Evolutionary conservation across 2,888 invertebrate genomes (phyloP).

Genomic region (Eilema depressum): DNA sequence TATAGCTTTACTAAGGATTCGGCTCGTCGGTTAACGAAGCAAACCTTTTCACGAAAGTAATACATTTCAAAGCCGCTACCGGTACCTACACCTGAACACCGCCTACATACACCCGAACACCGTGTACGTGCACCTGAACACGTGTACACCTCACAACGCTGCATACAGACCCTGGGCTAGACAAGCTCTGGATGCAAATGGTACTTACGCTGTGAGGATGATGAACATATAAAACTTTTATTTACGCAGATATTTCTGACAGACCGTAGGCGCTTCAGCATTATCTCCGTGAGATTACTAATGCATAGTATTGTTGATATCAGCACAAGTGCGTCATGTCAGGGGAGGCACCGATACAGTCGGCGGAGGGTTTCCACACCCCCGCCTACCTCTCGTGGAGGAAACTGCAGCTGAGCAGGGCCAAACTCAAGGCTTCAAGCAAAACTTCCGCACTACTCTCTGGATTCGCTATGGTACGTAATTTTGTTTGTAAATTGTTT

Average conservation of each 20-base stretch:
- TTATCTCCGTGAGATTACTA: neutral
- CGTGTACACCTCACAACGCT: too few species aligned
- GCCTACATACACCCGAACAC: too few species aligned
- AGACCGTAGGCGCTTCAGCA: neutral
- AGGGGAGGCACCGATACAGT: slow-evolving; percentile 90
- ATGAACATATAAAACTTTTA: too few species aligned
- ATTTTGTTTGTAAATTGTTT: neutral
- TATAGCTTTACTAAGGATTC: too few species aligned
- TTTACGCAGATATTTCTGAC: neutral
- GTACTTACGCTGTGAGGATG: too few species aligned
- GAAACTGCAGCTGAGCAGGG: slow-evolving; percentile 96
- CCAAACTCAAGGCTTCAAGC: slow-evolving; percentile 99
- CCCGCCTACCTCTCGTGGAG: slow-evolving; percentile 96
- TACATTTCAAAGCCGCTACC: too few species aligned
- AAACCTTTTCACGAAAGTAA: too few species aligned
- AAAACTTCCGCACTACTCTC: slow-evolving; percentile 98
- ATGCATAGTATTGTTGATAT: slow-evolving; percentile 5
- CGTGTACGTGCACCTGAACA: too few species aligned
- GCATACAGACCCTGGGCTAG: too few species aligned
- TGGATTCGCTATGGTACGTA: slow-evolving; percentile 97
- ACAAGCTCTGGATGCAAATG: too few species aligned
- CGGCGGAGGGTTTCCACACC: slow-evolving; percentile 92
- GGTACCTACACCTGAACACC: too few species aligned
- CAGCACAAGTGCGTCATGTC: slow-evolving; percentile 84
- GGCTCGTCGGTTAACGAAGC: too few species aligned